Percentiles rank a stretch among this genome's conserved stretches.
phyloP scores from a whole-genome alignment of 2,888 invertebrate species.

The Oxyteleia sp. region DNA sequence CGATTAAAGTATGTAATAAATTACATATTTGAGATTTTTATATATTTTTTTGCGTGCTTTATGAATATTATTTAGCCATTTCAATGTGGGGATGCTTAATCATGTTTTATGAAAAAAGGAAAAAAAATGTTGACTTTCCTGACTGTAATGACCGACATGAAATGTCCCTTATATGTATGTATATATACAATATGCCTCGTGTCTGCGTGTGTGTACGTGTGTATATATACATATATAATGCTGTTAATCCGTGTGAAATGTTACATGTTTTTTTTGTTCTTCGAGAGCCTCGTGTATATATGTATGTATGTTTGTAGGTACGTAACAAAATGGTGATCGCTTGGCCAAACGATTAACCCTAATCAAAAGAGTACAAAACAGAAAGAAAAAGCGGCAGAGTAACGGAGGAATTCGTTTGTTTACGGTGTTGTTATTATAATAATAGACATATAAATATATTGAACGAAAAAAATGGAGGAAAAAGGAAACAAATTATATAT shows the following conservation, averaged over 20 bases:
- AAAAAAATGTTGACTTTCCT: slow-evolving; percentile 4
- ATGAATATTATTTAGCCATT: not conserved
- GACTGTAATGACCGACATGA: slow-evolving; percentile 31
- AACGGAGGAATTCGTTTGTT: slow-evolving; percentile 75
- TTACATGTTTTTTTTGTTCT: slow-evolving; percentile 57
- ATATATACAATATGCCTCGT: slow-evolving; percentile 27
- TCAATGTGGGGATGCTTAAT: slow-evolving; percentile 14
- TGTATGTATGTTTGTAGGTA: slow-evolving; percentile 74
- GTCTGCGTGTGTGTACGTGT: not conserved
- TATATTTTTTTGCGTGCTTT: slow-evolving; percentile 28
- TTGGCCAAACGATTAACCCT: slow-evolving; percentile 84
- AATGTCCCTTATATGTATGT: slow-evolving; percentile 38
- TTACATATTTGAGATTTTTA: slow-evolving; percentile 35
- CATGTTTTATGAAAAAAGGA: not conserved
- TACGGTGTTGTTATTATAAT: slow-evolving; percentile 74
- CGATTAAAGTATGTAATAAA: slow-evolving; percentile 35
- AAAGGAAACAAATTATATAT: no score
- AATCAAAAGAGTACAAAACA: slow-evolving; percentile 87
- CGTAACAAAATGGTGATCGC: slow-evolving; percentile 78
- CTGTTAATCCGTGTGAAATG: slow-evolving; percentile 62
- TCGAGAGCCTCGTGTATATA: slow-evolving; percentile 66
- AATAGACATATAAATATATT: slow-evolving; percentile 67
- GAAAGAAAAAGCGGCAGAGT: slow-evolving; percentile 75
- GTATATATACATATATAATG: slow-evolving; percentile 45
- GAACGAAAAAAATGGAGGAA: slow-evolving; percentile 36